These are phyloP conservation scores for Sparus aurata DNA, from an alignment of 2,797 vertebrate genomes.

Conservation along the genomic window DNA sequence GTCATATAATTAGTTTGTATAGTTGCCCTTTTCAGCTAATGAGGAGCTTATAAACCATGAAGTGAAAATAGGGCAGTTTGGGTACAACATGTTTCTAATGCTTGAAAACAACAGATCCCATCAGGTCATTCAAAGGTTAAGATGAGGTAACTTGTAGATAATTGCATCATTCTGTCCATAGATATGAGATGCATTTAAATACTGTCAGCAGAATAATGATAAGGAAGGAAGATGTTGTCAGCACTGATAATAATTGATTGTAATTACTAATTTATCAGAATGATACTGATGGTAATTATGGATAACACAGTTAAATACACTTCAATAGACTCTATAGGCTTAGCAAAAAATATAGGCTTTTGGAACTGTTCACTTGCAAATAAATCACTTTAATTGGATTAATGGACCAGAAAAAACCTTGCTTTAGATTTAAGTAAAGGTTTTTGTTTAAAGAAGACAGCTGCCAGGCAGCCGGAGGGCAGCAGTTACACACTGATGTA, in stretches of 20 bases:
- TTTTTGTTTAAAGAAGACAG: constrained; percentile 53
- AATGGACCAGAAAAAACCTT: constrained; percentile 18
- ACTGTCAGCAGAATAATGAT: not conserved
- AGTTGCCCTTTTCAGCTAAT: constrained; percentile 50
- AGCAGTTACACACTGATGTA: constrained; percentile 30
- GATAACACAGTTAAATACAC: not conserved
- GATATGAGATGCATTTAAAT: not conserved
- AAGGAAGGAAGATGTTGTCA: no score
- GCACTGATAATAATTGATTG: no score
- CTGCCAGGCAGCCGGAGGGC: constrained; percentile 57
- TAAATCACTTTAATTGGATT: constrained; percentile 55
- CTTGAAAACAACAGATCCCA: constrained; percentile 35
- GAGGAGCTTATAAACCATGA: constrained; percentile 26
- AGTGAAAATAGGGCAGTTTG: constrained; percentile 33
- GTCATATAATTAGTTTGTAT: constrained; percentile 55
- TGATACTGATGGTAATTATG: constrained; percentile 5
- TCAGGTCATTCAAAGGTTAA: constrained; percentile 48
- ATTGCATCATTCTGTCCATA: not conserved
- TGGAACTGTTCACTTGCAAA: constrained; percentile 24
- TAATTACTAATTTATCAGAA: not conserved
- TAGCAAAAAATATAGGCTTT: constrained; percentile 22
- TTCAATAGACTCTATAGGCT: not conserved
- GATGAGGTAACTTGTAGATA: not conserved
- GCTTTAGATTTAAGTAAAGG: constrained; percentile 24
- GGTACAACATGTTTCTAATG: constrained; percentile 16